phyloP scores from a whole-genome alignment of 2,888 invertebrate genomes.

The Eucera pruinosa region DNA sequence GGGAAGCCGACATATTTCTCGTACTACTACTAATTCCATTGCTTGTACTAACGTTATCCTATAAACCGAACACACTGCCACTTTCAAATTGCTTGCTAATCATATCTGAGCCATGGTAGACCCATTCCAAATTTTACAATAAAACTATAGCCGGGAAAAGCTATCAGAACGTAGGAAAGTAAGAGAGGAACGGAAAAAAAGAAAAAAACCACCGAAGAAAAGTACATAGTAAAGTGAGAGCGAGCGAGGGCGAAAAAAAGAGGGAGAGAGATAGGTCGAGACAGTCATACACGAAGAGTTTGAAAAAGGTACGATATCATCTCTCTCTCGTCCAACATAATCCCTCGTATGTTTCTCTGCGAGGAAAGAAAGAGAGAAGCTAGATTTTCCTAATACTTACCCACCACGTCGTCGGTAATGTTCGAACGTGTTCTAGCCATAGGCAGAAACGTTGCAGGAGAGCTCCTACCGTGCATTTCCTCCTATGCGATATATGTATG shows the following conservation, averaged over 20 bases:
- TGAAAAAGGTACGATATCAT: constrained; percentile 6
- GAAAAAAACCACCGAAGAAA: constrained; percentile 27
- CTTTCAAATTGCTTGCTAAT: constrained; percentile 86
- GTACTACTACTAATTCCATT: constrained; percentile 61
- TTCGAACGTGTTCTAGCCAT: constrained; percentile 51
- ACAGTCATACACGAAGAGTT: background rate
- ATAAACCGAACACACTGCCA: constrained; percentile 85
- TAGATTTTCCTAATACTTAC: constrained; percentile 67
- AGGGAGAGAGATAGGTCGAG: constrained; percentile 11
- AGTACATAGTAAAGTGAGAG: constrained; percentile 8
- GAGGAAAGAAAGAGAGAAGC: constrained; percentile 50
- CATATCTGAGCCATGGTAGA: constrained; percentile 87
- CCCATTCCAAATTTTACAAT: constrained; percentile 82
- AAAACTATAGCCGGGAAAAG: constrained; percentile 85
- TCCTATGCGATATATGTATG: background rate
- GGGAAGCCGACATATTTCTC: too few species aligned
- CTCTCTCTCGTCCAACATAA: too few species aligned
- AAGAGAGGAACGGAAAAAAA: constrained; percentile 51
- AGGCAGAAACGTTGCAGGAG: constrained; percentile 51
- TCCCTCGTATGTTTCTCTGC: constrained; percentile 21
- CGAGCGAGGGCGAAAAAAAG: constrained; percentile 6
- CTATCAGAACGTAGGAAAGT: constrained; percentile 62
- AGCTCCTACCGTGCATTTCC: background rate
- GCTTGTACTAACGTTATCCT: constrained; percentile 68
- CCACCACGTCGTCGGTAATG: constrained; percentile 35